These are phyloP conservation scores for Pipistrellus pipistrellus DNA, from an alignment of 2,797 vertebrate species.

Conservation along the genomic window DNA sequence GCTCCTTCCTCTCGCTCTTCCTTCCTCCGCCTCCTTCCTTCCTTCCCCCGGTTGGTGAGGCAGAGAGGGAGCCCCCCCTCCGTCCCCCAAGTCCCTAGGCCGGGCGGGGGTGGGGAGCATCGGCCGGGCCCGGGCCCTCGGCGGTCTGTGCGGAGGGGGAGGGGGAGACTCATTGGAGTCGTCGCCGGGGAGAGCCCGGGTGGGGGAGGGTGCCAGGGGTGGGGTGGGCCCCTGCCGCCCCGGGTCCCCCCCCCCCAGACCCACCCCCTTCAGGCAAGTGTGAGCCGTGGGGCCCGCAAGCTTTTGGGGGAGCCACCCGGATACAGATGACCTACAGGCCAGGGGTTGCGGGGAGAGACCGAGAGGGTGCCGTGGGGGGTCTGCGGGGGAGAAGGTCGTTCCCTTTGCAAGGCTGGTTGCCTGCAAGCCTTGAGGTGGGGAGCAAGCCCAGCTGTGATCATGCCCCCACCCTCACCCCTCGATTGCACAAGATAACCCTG, in stretches of 20 bases:
- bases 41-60: conserved; percentile 2
- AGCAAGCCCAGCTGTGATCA: not conserved
- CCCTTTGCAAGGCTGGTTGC: not conserved
- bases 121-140: conserved; percentile 63
- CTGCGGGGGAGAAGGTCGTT: not conserved
- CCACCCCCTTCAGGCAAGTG: not conserved
- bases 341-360: no score
- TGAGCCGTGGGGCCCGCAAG: conserved; percentile 21
- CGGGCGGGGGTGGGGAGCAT: conserved; percentile 69
- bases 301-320: not conserved
- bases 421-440: conserved; percentile 48
- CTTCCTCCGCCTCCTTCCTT: conserved; percentile 55
- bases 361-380: not conserved
- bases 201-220: conserved; percentile 49
- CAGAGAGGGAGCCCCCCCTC: conserved; percentile 69
- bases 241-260: conserved; percentile 46
- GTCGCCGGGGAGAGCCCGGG: not conserved
- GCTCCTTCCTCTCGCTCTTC: conserved; percentile 34
- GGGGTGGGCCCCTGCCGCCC: conserved; percentile 51
- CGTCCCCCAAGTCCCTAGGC: conserved; percentile 35
- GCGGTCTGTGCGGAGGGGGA: conserved; percentile 59
- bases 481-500: not conserved
- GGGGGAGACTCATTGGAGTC: conserved; percentile 61
- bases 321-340: not conserved
- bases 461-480: not conserved